Conservation (phyloP, 2,888 invertebrate genomes). For the Cylindroiulus punctatus region DNA sequence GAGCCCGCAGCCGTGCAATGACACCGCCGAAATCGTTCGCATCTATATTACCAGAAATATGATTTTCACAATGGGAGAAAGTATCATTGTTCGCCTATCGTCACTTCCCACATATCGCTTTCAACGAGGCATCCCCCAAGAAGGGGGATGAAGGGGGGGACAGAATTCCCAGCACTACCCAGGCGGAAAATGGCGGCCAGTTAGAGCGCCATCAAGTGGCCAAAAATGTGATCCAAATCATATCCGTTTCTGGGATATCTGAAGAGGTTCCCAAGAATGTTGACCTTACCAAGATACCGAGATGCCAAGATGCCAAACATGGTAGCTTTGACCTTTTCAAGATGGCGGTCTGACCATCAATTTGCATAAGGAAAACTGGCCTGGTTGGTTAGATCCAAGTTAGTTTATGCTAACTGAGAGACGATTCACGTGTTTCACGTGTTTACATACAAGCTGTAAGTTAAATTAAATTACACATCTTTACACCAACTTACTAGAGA, state of each 20-base stretch:
- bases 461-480: no score
- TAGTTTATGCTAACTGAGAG: no score
- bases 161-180: background rate
- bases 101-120: conserved; percentile 42
- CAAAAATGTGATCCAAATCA: no score
- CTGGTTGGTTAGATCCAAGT: no score
- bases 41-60: conserved; percentile 25
- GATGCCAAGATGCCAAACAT: no score
- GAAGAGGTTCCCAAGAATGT: background rate
- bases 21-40: background rate
- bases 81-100: background rate
- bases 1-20: conserved; percentile 11
- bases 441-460: no score
- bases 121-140: background rate
- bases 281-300: no score
- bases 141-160: background rate
- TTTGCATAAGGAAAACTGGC: no score
- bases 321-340: no score
- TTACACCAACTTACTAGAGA: no score
- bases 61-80: background rate
- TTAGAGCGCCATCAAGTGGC: background rate
- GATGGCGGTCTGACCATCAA: no score
- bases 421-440: no score
- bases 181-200: background rate
- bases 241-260: background rate